A percentile compares a stretch with the other conserved stretches of the same genome.
Conservation (phyloP, 2,797 vertebrate genomes). For the Coregonus suidteri region DNA sequence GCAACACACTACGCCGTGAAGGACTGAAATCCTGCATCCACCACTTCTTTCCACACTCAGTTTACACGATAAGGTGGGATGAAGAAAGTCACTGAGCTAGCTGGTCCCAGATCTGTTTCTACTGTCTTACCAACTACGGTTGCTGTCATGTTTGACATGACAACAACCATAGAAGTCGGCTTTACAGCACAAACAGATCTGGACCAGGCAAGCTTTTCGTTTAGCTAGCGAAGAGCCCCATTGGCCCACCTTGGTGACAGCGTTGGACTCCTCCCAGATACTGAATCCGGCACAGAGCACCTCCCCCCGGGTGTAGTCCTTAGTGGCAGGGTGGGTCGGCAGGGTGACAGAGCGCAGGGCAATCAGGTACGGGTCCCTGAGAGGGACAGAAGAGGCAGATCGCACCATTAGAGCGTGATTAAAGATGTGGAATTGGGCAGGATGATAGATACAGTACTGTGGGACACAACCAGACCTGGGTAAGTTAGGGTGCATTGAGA, state of each 20-base stretch:
- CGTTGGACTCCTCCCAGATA: constrained; percentile 82
- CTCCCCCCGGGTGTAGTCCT: constrained; percentile 83
- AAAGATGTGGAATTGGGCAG: not conserved
- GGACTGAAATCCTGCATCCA: too few relatives aligned
- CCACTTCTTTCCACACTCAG: not conserved
- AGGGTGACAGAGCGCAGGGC: constrained; percentile 91
- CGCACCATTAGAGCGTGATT: not conserved
- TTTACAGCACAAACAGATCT: not conserved
- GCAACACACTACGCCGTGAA: too few relatives aligned
- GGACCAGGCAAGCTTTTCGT: not conserved
- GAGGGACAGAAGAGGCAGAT: constrained; percentile 29
- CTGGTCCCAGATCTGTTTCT: too few relatives aligned
- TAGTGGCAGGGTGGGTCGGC: constrained; percentile 78
- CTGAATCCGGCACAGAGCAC: constrained; percentile 93
- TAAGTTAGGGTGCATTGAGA: not conserved
- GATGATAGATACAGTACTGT: not conserved
- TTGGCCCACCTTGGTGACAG: constrained; percentile 82
- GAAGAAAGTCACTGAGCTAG: too few relatives aligned
- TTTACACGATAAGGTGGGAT: too few relatives aligned
- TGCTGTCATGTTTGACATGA: not conserved
- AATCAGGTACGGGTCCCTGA: constrained; percentile 91
- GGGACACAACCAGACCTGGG: not conserved
- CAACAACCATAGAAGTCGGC: not conserved
- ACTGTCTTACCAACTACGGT: too few relatives aligned
- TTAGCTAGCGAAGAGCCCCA: constrained; percentile 6